phyloP scores from a whole-genome alignment of 2,797 vertebrate genomes.

The Sphaeramia orbicularis region DNA sequence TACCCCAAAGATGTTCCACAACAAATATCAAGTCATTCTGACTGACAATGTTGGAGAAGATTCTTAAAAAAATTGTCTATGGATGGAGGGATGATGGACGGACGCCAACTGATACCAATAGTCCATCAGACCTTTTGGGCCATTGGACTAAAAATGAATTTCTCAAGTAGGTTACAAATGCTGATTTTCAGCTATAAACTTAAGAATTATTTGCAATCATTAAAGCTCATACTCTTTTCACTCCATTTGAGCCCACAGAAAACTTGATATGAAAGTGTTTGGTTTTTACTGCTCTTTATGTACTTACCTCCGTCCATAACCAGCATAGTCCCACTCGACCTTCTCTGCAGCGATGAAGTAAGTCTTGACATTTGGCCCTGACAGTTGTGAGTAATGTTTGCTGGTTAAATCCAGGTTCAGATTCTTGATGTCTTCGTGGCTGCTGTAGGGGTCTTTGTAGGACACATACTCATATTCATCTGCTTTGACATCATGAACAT shows the following conservation, averaged over 20 bases:
- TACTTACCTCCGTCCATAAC: slow-evolving; percentile 84
- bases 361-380: slow-evolving; percentile 80
- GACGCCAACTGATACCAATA: no score
- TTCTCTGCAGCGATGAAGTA: slow-evolving; percentile 95
- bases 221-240: not conserved
- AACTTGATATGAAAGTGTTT: no score
- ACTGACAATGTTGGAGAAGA: no score
- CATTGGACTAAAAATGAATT: no score
- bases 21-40: no score
- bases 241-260: not conserved
- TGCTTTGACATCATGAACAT: slow-evolving; percentile 21
- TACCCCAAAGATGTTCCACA: no score
- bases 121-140: no score
- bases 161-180: no score
- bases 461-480: slow-evolving; percentile 85
- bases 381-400: slow-evolving; percentile 85
- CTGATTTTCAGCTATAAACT: no score
- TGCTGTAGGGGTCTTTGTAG: slow-evolving; percentile 91
- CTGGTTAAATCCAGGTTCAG: slow-evolving; percentile 84
- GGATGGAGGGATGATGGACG: no score
- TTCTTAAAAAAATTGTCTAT: no score
- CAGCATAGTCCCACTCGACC: slow-evolving; percentile 91
- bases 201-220: no score
- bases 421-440: slow-evolving; percentile 75
- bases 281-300: not conserved